Conservation (phyloP, 2,113 vertebrate genomes). For the Stercorarius parasiticus region DNA sequence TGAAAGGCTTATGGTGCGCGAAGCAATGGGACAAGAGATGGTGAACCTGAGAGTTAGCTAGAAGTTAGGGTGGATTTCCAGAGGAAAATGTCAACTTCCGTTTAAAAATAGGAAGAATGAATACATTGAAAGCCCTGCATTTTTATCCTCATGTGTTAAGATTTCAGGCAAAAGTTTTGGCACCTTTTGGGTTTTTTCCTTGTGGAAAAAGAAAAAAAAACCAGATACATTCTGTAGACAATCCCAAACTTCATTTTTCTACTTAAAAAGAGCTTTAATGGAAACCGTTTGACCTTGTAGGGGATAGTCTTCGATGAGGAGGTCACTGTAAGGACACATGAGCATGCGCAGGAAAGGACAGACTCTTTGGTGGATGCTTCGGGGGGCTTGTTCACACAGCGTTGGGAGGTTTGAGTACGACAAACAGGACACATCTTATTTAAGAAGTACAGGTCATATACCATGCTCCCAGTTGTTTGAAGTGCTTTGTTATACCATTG, state of each 20-base stretch:
- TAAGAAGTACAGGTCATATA: not conserved
- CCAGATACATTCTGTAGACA: not conserved
- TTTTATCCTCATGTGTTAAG: not conserved
- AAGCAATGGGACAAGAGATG: not conserved
- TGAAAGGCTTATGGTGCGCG: fast-evolving
- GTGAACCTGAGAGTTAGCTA: not conserved
- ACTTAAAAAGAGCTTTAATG: not conserved
- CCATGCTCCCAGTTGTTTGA: not conserved
- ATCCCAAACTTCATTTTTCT: not conserved
- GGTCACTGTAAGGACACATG: not conserved
- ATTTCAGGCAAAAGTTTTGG: not conserved
- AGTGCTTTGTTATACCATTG: not conserved
- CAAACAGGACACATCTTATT: not conserved
- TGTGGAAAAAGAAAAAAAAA: not conserved
- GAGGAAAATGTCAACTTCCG: not conserved
- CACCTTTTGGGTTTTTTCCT: not conserved
- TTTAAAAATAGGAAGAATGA: not conserved
- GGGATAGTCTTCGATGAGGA: not conserved
- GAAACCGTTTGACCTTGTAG: not conserved
- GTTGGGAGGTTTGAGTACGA: not conserved
- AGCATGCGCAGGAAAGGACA: not conserved
- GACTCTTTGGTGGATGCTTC: not conserved
- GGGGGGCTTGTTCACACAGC: not conserved
- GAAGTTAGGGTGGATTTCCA: not conserved
- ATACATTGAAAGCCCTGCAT: not conserved